phyloP scores from a whole-genome alignment of 2,797 vertebrate species.

The Hemibagrus guttatus region DNA sequence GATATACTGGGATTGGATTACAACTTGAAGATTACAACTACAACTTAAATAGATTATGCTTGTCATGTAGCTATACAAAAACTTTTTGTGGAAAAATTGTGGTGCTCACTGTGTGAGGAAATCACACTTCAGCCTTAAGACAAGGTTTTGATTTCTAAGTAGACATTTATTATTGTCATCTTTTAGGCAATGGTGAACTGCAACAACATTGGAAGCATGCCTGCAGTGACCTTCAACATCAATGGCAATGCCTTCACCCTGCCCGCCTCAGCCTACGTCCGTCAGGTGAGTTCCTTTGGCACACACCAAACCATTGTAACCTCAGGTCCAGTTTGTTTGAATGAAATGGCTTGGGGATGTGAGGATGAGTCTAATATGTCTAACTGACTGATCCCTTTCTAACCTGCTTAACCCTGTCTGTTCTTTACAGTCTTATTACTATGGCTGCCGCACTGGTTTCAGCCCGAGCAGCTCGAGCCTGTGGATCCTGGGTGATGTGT shows the following conservation, averaged over 20 bases:
- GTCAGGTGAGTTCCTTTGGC: constrained; percentile 55
- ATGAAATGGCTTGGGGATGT: not conserved
- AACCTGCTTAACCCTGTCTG: not conserved
- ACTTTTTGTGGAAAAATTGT: not conserved
- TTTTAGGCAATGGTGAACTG: constrained; percentile 64
- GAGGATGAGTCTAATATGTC: not conserved
- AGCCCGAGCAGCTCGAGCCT: constrained; percentile 50
- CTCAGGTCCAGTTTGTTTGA: not conserved
- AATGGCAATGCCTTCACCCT: constrained; percentile 60
- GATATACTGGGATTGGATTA: no score
- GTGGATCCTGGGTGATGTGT: constrained; percentile 74
- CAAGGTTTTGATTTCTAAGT: not conserved
- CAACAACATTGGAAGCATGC: constrained; percentile 63
- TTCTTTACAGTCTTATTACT: constrained; percentile 48
- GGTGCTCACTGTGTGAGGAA: not conserved
- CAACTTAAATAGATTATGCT: not conserved
- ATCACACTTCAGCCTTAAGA: not conserved
- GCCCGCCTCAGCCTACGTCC: constrained; percentile 63
- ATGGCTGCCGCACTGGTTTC: constrained; percentile 65
- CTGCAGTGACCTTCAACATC: constrained; percentile 66
- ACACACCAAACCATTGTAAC: not conserved
- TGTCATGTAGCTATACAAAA: not conserved
- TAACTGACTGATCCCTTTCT: not conserved
- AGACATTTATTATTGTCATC: not conserved
- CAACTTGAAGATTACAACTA: no score